These are phyloP conservation scores for Thymelicus acteon DNA, from an alignment of 2,888 invertebrate species.

Conservation along the genomic window DNA sequence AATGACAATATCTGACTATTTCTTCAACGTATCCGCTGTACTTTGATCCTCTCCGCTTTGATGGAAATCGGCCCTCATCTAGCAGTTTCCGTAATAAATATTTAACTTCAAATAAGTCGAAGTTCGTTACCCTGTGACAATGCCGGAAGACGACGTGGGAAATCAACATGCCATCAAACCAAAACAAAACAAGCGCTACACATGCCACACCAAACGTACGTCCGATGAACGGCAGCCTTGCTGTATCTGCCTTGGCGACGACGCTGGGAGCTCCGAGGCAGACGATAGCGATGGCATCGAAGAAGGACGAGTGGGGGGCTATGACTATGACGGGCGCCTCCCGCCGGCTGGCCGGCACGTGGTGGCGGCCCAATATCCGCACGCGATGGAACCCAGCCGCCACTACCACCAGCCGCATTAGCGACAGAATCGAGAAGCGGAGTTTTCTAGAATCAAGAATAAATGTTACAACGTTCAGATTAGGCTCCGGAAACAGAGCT, in stretches of 20 bases:
- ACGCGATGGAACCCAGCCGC: slow-evolving; percentile 93
- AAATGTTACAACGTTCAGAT: background rate
- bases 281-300: slow-evolving; percentile 94
- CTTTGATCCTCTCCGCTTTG: no score
- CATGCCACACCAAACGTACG: slow-evolving; percentile 85
- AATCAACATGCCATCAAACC: background rate
- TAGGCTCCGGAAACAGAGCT: background rate
- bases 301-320: slow-evolving; percentile 96
- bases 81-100: no score
- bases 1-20: no score
- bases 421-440: slow-evolving; percentile 86
- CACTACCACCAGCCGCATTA: slow-evolving; percentile 91
- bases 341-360: slow-evolving; percentile 73
- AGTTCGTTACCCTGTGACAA: background rate
- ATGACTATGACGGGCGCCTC: slow-evolving; percentile 94
- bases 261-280: slow-evolving; percentile 94
- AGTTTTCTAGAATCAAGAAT: slow-evolving; percentile 80
- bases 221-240: slow-evolving; percentile 94
- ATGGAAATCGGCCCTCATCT: no score
- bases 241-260: slow-evolving; percentile 95
- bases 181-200: slow-evolving; percentile 36
- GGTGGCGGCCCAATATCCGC: slow-evolving; percentile 88
- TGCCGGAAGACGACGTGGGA: background rate
- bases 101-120: no score
- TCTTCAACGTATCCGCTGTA: no score